These are phyloP conservation scores for Chloromyia formosa DNA, from an alignment of 2,888 invertebrate genomes.

Conservation along the genomic window DNA sequence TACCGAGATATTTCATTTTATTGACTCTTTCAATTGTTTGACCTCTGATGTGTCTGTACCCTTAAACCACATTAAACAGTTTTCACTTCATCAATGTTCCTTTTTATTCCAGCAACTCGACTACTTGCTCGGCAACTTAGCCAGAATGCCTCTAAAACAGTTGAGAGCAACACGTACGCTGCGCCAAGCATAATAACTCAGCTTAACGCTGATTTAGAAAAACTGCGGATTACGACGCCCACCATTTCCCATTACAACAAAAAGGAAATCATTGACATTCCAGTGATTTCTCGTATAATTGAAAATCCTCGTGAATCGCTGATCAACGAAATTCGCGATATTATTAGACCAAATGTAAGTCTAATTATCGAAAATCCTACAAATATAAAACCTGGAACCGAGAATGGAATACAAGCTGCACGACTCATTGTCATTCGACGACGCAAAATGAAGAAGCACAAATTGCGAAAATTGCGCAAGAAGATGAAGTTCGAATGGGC, in stretches of 20 bases:
- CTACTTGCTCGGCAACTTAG: neutral
- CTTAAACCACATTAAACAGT: no score
- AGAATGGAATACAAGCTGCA: conserved; percentile 67
- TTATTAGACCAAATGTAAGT: conserved; percentile 42
- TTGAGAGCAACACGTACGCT: neutral
- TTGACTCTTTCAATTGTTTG: no score
- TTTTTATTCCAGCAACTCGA: neutral
- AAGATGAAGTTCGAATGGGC: conserved; percentile 81
- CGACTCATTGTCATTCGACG: conserved; percentile 79
- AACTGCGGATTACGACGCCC: neutral
- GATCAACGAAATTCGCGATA: conserved; percentile 59
- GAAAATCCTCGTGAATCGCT: conserved; percentile 56
- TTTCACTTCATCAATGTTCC: no score
- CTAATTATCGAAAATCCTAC: conserved; percentile 23
- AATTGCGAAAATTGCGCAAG: conserved; percentile 80
- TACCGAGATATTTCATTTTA: no score
- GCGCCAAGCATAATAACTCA: neutral
- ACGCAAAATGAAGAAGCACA: conserved; percentile 88
- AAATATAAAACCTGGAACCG: neutral
- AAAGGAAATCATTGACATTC: conserved; percentile 35
- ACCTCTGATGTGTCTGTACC: no score
- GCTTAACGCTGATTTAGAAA: neutral
- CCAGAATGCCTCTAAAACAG: neutral
- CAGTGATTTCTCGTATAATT: conserved; percentile 51
- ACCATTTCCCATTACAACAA: neutral